phyloP scores from a whole-genome alignment of 2,113 vertebrate species.

The Chrysochloris asiatica region DNA sequence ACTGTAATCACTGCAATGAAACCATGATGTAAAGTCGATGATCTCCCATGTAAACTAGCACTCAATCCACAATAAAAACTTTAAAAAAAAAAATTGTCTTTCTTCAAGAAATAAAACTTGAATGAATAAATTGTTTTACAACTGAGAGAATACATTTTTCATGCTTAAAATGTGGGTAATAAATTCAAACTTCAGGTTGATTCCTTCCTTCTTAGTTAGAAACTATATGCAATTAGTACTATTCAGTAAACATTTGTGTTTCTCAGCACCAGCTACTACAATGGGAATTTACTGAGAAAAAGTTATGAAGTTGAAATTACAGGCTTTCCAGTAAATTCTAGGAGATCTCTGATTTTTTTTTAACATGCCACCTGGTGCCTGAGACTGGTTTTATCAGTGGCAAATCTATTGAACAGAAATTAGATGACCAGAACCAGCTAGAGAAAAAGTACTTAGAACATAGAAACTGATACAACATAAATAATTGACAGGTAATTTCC shows the following conservation, averaged over 20 bases:
- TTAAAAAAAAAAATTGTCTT: too few relatives aligned
- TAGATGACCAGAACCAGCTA: not conserved
- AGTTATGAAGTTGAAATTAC: not conserved
- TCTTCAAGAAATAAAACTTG: not conserved
- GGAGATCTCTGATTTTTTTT: not conserved
- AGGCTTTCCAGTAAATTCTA: slow-evolving; percentile 2
- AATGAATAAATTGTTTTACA: slow-evolving; percentile 11
- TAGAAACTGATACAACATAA: not conserved
- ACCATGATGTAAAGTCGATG: too few relatives aligned
- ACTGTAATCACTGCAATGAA: too few relatives aligned
- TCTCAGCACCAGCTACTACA: not conserved
- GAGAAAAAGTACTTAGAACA: not conserved
- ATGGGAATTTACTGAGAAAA: slow-evolving; percentile 11
- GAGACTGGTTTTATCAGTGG: not conserved
- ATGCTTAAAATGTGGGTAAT: not conserved
- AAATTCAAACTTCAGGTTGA: slow-evolving; percentile 15
- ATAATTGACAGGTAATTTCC: not conserved
- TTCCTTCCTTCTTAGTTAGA: not conserved
- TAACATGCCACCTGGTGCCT: not conserved
- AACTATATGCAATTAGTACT: not conserved
- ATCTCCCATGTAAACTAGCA: too few relatives aligned
- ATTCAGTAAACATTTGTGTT: not conserved
- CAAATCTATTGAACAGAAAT: not conserved
- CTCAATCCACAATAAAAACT: too few relatives aligned
- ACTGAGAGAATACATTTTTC: slow-evolving; percentile 7